Conservation (phyloP, 2,888 invertebrate genomes). For the Spicauda simplicius region DNA sequence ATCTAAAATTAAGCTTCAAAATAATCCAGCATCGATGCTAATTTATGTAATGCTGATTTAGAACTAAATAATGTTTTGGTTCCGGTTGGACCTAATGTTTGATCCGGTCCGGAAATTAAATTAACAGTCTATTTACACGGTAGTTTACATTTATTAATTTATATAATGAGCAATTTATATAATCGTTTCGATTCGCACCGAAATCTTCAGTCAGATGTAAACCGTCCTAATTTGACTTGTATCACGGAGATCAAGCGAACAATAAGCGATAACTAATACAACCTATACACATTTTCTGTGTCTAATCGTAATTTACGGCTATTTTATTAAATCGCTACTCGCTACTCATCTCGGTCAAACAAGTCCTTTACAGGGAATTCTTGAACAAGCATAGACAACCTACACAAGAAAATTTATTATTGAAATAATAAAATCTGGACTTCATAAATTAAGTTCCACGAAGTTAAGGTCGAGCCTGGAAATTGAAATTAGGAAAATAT, state of each 20-base stretch:
- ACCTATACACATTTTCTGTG: no score
- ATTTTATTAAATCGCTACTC: no score
- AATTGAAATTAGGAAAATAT: constrained; percentile 16
- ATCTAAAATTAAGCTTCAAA: no score
- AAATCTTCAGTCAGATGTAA: constrained; percentile 3
- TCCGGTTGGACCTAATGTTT: no score
- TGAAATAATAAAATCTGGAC: constrained; percentile 10
- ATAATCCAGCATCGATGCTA: no score
- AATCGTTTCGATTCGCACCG: no score
- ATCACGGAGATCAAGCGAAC: neutral
- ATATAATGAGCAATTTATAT: no score
- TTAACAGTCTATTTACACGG: neutral
- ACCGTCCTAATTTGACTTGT: constrained; percentile 1
- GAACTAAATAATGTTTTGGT: no score
- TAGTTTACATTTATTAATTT: neutral
- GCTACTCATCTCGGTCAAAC: neutral
- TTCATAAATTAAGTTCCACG: neutral
- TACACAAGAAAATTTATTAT: constrained; percentile 1
- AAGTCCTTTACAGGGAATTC: neutral
- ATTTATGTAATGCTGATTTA: no score
- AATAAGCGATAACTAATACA: neutral
- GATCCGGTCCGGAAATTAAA: no score
- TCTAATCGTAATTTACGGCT: no score
- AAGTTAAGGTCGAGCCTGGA: constrained; percentile 1
- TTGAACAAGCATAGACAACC: neutral